Conservation (phyloP, 2,797 vertebrate species). For the Adrianichthys oophorus region DNA sequence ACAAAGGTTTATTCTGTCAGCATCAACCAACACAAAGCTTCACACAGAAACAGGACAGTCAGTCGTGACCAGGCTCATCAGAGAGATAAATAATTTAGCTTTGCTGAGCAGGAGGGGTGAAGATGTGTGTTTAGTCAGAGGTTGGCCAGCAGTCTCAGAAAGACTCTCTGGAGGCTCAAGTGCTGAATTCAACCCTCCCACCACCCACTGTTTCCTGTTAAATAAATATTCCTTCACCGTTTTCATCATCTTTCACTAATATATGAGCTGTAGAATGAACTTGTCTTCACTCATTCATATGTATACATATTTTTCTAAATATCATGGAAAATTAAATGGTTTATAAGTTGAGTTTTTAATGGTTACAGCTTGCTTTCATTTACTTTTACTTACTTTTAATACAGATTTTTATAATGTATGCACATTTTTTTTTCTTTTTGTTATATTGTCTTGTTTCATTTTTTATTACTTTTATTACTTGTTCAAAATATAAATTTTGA, state of each 20-base stretch:
- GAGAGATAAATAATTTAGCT: slow-evolving; percentile 55
- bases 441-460: no score
- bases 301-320: not conserved
- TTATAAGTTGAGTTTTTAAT: no score
- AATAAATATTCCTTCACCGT: slow-evolving; percentile 40
- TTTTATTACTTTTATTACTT: no score
- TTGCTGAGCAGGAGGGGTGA: slow-evolving; percentile 21
- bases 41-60: slow-evolving; percentile 9
- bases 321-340: no score
- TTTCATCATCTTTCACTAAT: slow-evolving; percentile 24
- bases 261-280: slow-evolving; percentile 20
- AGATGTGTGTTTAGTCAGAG: slow-evolving; percentile 41
- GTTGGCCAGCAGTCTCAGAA: slow-evolving; percentile 46
- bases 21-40: slow-evolving; percentile 25
- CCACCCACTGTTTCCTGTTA: slow-evolving; percentile 55
- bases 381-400: no score
- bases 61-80: slow-evolving; percentile 18
- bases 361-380: no score
- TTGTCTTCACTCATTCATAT: slow-evolving; percentile 3
- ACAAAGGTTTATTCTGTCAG: slow-evolving; percentile 27
- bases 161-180: slow-evolving; percentile 45
- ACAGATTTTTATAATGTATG: no score
- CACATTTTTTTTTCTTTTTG: no score
- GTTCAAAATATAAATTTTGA: no score
- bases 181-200: slow-evolving; percentile 43